Evolutionary conservation across 2,797 vertebrate genomes (phyloP).

Genomic region (Tokudaia tokunoshimensis): DNA sequence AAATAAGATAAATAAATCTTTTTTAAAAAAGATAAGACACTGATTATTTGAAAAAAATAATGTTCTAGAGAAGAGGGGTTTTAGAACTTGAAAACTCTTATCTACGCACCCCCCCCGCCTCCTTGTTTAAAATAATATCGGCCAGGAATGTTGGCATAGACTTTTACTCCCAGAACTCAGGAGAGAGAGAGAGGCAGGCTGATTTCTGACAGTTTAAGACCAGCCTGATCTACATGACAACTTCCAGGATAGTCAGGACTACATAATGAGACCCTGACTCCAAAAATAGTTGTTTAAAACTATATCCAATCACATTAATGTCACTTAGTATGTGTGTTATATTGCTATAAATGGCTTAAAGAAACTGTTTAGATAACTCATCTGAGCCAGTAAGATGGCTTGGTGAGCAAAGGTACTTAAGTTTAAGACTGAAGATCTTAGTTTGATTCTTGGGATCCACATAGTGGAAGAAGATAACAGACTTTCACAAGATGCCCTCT

Average conservation of each 20-base stretch:
- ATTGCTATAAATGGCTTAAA: neutral
- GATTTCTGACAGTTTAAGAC: neutral
- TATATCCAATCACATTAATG: neutral
- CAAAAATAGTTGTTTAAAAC: neutral
- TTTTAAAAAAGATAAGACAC: neutral
- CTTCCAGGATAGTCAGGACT: neutral
- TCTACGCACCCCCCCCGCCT: accelerated
- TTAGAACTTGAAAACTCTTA: neutral
- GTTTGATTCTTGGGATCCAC: neutral
- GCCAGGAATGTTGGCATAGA: neutral
- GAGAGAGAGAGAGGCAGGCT: neutral
- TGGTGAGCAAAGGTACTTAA: neutral
- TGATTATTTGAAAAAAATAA: neutral
- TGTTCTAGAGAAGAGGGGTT: neutral
- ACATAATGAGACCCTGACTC: neutral
- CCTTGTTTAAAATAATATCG: neutral
- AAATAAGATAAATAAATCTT: neutral
- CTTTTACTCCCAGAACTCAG: neutral
- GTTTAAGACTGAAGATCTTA: too few relatives aligned
- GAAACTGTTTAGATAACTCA: neutral
- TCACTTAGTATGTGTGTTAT: neutral
- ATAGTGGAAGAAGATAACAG: neutral
- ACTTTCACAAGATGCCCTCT: neutral
- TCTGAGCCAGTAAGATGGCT: neutral
- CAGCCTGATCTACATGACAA: neutral